A percentile compares a stretch with the other conserved stretches of the same genome.
Evolutionary conservation across 2,888 invertebrate genomes (phyloP).

Genomic region (Iselma pallidipennis): DNA sequence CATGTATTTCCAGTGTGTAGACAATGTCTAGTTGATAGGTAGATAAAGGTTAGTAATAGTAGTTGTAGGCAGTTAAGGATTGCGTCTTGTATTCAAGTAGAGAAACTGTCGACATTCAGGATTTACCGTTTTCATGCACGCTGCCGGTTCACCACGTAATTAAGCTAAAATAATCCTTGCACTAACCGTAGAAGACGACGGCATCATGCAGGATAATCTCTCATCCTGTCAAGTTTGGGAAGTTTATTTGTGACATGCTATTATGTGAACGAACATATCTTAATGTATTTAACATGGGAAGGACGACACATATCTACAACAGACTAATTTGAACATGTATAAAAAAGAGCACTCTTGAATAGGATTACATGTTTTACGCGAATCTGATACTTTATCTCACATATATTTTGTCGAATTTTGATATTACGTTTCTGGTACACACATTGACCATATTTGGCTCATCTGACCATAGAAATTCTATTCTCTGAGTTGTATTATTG

Average conservation of each 20-base stretch:
- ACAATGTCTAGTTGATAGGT: not conserved
- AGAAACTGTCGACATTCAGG: constrained; percentile 38
- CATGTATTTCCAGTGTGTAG: not conserved
- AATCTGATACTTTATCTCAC: too few species aligned
- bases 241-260: constrained; percentile 28
- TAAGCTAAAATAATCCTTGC: constrained; percentile 47
- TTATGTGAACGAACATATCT: constrained; percentile 25
- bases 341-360: too few species aligned
- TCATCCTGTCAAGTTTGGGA: constrained; percentile 36
- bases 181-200: constrained; percentile 36
- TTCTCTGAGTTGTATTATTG: not conserved
- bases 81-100: constrained; percentile 16
- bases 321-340: too few species aligned
- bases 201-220: constrained; percentile 47
- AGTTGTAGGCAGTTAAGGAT: not conserved
- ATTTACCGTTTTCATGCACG: constrained; percentile 38
- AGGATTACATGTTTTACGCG: too few species aligned
- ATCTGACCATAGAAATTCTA: not conserved
- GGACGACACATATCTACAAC: not conserved
- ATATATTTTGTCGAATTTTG: too few species aligned
- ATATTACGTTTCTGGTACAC: too few species aligned
- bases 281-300: constrained; percentile 19
- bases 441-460: not conserved
- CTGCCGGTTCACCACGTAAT: constrained; percentile 46
- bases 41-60: not conserved